Evolutionary conservation across 2,888 invertebrate genomes (phyloP), one percentile per base, ranked within the genome.

Genomic region (Neria commutata): DNA sequence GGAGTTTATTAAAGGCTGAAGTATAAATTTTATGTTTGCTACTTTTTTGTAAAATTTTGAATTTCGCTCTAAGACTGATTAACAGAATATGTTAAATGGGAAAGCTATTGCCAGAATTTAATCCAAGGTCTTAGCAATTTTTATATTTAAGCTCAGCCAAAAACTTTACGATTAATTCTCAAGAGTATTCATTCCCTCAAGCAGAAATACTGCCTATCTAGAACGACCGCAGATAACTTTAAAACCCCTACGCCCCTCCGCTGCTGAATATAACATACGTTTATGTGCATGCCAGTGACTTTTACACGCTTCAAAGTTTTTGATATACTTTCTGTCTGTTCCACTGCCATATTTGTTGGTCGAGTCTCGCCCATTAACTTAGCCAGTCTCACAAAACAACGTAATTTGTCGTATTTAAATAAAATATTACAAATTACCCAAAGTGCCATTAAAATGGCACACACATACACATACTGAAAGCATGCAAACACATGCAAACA

Each of bases 261-360:
- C n/a, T n/a, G n/a, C n/a, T n/a, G n/a, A n/a, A n/a, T n/a, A n/a
- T n/a, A n/a, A n/a, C n/a, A n/a, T n/a, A n/a, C n/a, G n/a, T n/a
- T n/a, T n/a, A n/a, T n/a, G n/a, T n/a, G n/a, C 33, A n/a, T 46
- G 49, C 51, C 25, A n/a, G 34, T 48, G 33, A 6, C 23, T 29
- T 16, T 49, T 45, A 48, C 58, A 48, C 53, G 54, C 53, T 53
- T 53, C 53, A 58, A 49, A 58, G 40, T 58, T 58, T 58, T n/a
- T 53, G 25, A 42, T 29, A 58, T 58, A 54, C 47, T 53, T 53
- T 53, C 23, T 48, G 6, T 42, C n/a, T 34, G 40, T 10, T 51
- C n/a, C n/a, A n/a, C n/a, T n/a, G 26, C 37, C 21, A 14, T 23
- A 24, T 21, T 42, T 51, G 26, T 21, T 48, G 24, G 2, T 51